Percentiles rank a stretch among this genome's conserved stretches.
phyloP scores from a whole-genome alignment of 2,113 vertebrate species.

The Nipponia nippon region DNA sequence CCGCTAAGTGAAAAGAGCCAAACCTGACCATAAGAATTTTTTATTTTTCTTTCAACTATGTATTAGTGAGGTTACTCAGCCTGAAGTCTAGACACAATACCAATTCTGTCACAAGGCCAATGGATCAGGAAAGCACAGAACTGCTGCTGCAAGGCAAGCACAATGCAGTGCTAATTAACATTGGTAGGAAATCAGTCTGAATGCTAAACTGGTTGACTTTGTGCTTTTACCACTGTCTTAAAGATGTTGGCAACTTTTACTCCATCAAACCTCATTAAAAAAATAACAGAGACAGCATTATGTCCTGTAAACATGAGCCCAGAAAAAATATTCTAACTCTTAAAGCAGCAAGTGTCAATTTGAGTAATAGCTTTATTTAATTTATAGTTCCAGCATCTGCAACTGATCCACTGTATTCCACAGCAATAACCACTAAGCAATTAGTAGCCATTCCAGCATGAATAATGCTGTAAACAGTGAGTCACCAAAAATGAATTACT shows the following conservation, averaged over 20 bases:
- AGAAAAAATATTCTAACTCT: not conserved
- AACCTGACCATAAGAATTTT: not conserved
- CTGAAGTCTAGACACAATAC: not conserved
- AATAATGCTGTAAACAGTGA: not conserved
- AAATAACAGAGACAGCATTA: not conserved
- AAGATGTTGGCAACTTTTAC: not conserved
- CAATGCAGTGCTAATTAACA: not conserved
- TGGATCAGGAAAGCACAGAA: not conserved
- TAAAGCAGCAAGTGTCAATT: not conserved
- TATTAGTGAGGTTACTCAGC: not conserved
- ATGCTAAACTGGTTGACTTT: not conserved
- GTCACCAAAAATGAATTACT: not conserved
- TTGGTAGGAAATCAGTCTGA: not conserved
- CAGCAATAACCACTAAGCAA: not conserved
- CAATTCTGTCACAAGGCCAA: not conserved
- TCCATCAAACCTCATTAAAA: not conserved
- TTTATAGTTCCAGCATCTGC: not conserved
- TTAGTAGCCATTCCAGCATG: not conserved
- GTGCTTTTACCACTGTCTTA: not conserved
- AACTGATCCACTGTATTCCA: not conserved
- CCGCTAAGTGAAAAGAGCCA: not conserved
- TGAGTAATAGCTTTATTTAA: not conserved
- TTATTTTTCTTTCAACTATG: not conserved
- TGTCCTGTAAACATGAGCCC: not conserved
- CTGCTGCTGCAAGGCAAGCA: not conserved